Conservation (phyloP, 2,888 invertebrate species). For the Idaea aversata region DNA sequence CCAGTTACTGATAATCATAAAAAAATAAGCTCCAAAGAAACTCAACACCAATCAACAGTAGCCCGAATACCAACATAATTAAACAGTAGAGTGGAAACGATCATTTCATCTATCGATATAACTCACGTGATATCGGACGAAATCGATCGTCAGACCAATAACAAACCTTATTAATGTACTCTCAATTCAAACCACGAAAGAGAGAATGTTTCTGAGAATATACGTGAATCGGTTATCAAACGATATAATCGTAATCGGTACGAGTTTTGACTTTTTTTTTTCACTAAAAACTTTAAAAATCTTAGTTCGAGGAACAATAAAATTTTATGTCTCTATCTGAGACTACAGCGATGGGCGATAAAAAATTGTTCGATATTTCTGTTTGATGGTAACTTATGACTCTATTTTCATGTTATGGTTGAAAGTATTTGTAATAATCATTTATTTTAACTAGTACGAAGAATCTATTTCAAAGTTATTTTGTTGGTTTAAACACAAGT, state of each 20-base stretch:
- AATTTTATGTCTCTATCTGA: constrained; percentile 56
- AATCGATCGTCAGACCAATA: not conserved
- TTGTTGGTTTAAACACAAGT: not conserved
- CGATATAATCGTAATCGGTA: constrained; percentile 44
- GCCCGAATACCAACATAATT: not conserved
- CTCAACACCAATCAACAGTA: not conserved
- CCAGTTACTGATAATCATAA: not conserved
- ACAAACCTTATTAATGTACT: not conserved
- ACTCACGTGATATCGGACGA: not conserved
- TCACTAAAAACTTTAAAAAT: constrained; percentile 35
- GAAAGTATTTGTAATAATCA: not conserved
- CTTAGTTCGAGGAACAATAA: constrained; percentile 47
- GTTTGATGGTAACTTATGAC: not conserved
- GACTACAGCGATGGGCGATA: not conserved
- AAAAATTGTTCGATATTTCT: not conserved
- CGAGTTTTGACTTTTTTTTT: constrained; percentile 37
- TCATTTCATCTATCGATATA: not conserved
- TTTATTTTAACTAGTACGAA: not conserved
- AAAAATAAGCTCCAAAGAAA: not conserved
- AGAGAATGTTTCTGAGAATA: not conserved
- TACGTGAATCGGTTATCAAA: constrained; percentile 49
- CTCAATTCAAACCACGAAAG: not conserved
- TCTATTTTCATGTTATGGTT: not conserved
- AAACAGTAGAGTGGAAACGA: not conserved
- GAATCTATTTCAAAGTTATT: not conserved